phyloP scores from a whole-genome alignment of 64 coral and sea anemone genomes.

The Pachyseris speciosa region DNA sequence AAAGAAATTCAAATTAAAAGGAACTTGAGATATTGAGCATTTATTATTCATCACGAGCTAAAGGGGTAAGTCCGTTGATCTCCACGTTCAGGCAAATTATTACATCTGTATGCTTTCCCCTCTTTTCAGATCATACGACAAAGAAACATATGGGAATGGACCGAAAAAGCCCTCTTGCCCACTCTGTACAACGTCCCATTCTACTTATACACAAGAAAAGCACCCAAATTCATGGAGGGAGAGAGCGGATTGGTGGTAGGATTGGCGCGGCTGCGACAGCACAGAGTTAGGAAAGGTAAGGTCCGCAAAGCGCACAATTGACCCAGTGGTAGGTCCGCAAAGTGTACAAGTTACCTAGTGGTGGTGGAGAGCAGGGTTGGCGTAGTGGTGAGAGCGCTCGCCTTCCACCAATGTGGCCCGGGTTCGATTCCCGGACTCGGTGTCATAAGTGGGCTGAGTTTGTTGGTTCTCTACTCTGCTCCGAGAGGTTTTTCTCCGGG shows the following conservation, averaged over 20 bases:
- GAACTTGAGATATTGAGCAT: no score
- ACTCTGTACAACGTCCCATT: constrained; percentile 59
- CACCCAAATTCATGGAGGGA: constrained; percentile 47
- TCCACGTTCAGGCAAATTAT: no score
- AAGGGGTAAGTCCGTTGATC: no score
- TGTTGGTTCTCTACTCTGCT: no score
- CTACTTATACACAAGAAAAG: constrained; percentile 56
- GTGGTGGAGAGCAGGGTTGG: no score
- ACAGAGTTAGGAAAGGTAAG: constrained; percentile 59
- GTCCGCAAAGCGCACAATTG: background rate
- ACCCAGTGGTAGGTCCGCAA: background rate
- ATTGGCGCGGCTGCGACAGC: constrained; percentile 44
- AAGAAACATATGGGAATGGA: constrained; percentile 71
- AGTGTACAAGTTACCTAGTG: background rate
- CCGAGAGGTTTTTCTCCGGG: no score
- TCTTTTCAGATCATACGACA: constrained; percentile 7
- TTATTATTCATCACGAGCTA: no score
- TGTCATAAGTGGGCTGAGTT: no score
- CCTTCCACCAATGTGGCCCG: no score
- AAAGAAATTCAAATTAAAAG: no score
- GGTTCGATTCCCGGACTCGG: no score
- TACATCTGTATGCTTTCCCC: background rate
- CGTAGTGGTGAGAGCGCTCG: no score
- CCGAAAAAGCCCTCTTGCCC: constrained; percentile 31
- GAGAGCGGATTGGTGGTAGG: constrained; percentile 61